Evolutionary conservation across 2,797 vertebrate genomes (phyloP).

Genomic region (Chaetophractus vellerosus): DNA sequence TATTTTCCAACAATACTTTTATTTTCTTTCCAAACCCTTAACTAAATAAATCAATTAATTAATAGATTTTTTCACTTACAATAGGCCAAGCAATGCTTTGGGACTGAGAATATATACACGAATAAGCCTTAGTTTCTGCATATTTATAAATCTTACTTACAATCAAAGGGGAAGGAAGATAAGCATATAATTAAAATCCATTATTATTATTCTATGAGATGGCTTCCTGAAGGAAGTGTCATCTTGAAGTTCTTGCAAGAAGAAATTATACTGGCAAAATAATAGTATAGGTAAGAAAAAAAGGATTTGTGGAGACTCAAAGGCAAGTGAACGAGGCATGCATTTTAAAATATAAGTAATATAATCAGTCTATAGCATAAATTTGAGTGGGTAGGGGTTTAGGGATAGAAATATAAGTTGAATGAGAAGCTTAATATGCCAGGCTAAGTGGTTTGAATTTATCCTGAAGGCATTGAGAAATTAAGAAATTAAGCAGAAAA

Average conservation of each 20-base stretch:
- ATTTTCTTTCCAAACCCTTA: conserved; percentile 5
- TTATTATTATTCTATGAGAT: conserved; percentile 15
- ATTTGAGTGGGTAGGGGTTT: background rate
- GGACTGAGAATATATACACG: background rate
- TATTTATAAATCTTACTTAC: background rate
- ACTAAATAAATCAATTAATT: background rate
- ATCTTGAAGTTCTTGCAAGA: conserved; percentile 19
- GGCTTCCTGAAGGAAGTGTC: conserved; percentile 24
- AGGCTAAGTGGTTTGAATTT: conserved; percentile 35
- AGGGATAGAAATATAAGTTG: background rate
- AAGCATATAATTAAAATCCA: conserved; percentile 5
- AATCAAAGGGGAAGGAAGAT: background rate
- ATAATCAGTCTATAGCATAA: background rate
- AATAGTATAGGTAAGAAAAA: background rate
- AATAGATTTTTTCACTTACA: background rate
- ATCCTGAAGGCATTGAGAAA: background rate
- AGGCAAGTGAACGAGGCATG: background rate
- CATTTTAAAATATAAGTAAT: background rate
- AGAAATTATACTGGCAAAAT: conserved; percentile 30
- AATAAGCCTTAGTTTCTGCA: background rate
- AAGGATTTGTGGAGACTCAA: background rate
- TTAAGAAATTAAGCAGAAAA: conserved; percentile 1
- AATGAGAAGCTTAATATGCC: background rate
- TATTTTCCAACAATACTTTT: conserved; percentile 30
- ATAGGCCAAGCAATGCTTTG: background rate